These are phyloP conservation scores for Drosophila lutescens DNA, from an alignment of 2,888 invertebrate genomes.

Conservation along the genomic window DNA sequence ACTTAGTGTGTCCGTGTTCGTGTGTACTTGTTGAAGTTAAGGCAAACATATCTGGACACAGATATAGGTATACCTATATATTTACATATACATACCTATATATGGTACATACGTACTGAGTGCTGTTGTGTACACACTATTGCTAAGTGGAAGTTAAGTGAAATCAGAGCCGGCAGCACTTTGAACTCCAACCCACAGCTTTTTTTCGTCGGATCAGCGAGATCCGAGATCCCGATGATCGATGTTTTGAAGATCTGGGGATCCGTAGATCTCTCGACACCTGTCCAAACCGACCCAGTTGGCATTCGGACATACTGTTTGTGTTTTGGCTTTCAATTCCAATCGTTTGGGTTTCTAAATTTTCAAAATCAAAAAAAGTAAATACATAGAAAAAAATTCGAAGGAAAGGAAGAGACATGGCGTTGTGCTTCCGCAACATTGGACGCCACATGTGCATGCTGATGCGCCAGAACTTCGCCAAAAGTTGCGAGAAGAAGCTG, in stretches of 20 bases:
- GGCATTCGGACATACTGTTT: conserved; percentile 4
- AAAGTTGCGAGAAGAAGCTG: conserved; percentile 87
- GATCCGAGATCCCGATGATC: neutral
- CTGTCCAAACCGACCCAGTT: conserved; percentile 22
- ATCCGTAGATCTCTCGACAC: conserved; percentile 14
- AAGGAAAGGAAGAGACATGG: conserved; percentile 29
- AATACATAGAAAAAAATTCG: neutral
- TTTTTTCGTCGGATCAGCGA: neutral
- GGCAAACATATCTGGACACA: conserved; percentile 46
- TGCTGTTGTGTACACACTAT: conserved; percentile 17
- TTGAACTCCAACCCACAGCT: conserved; percentile 33
- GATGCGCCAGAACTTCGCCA: conserved; percentile 88
- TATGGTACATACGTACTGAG: neutral
- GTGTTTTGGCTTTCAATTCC: conserved; percentile 13
- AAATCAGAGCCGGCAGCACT: conserved; percentile 46
- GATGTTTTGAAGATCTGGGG: neutral
- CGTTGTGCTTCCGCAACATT: conserved; percentile 4
- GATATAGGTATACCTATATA: conserved; percentile 3
- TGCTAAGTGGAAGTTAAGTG: conserved; percentile 41
- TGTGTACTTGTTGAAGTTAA: conserved; percentile 40
- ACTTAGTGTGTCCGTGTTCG: conserved; percentile 41
- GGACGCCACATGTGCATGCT: conserved; percentile 65
- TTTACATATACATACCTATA: neutral
- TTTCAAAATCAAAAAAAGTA: neutral
- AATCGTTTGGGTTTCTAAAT: conserved; percentile 6